Percentiles rank a stretch among this genome's conserved stretches.
Conservation (phyloP, 37 sponge, comb jelly and placozoan genomes). For the Haliclona indistincta region DNA sequence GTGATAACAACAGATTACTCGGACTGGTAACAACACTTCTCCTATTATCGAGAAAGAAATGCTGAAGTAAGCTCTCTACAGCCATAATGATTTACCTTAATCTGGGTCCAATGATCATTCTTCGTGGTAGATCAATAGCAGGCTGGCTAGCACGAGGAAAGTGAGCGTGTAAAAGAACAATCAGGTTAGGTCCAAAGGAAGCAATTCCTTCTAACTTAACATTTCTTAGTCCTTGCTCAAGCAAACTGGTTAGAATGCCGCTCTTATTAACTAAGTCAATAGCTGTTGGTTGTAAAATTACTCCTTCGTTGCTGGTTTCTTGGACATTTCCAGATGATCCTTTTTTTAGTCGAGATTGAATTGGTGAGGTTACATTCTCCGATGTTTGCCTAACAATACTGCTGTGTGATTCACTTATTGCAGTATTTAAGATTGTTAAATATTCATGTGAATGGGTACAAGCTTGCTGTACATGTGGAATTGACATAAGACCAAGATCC, state of each 20-base stretch:
- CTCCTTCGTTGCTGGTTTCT: conserved; percentile 23
- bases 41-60: no score
- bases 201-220: conserved; percentile 43
- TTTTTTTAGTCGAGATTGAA: no score
- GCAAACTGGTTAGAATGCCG: conserved; percentile 21
- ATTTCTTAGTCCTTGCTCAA: conserved; percentile 21
- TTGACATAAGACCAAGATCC: not conserved
- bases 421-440: not conserved
- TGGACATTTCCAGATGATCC: not conserved
- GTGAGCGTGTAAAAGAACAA: conserved; percentile 60
- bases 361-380: no score
- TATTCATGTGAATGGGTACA: not conserved
- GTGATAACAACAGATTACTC: no score
- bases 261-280: conserved; percentile 31
- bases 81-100: no score
- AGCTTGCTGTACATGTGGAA: not conserved
- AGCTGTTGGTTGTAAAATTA: conserved; percentile 40
- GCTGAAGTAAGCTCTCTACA: no score
- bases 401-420: not conserved
- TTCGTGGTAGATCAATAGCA: no score
- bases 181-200: conserved; percentile 55
- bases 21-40: no score
- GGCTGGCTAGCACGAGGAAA: conserved; percentile 22
- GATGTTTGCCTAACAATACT: no score
- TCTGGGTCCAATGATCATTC: no score